These are phyloP conservation scores for Reticulitermes lucifugus DNA, from an alignment of 2,888 invertebrate species.

Conservation along the genomic window DNA sequence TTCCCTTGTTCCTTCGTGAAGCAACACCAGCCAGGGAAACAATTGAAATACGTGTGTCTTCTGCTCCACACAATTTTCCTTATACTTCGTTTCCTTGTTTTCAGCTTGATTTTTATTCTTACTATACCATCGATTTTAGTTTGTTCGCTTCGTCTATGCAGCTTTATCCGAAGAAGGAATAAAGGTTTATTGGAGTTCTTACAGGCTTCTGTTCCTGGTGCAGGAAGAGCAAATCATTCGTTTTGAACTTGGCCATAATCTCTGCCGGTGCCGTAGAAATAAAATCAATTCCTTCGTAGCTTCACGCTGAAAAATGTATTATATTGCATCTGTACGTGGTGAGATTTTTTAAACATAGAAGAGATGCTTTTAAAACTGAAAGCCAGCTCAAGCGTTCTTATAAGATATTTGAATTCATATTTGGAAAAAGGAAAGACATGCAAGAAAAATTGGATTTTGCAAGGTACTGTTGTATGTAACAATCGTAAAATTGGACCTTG, in stretches of 20 bases:
- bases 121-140: constrained; percentile 30
- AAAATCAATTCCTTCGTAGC: constrained; percentile 29
- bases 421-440: not conserved
- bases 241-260: constrained; percentile 38
- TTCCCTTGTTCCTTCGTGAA: not conserved
- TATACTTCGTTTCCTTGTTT: constrained; percentile 16
- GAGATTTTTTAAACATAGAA: not conserved
- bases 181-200: constrained; percentile 38
- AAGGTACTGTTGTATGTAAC: not conserved
- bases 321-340: constrained; percentile 27
- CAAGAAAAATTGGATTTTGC: not conserved
- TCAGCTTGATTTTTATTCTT: not conserved
- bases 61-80: not conserved
- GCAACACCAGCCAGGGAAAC: constrained; percentile 27
- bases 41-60: constrained; percentile 43
- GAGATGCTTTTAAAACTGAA: not conserved
- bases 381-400: not conserved
- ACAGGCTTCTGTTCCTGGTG: not conserved
- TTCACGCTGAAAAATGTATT: constrained; percentile 37
- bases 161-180: not conserved
- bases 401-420: constrained; percentile 5
- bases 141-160: constrained; percentile 32
- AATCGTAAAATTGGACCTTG: no score
- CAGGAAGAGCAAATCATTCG: constrained; percentile 30
- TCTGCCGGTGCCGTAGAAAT: constrained; percentile 11